phyloP scores from a whole-genome alignment of 2,797 vertebrate genomes.

The Melanotaenia maccullochi region DNA sequence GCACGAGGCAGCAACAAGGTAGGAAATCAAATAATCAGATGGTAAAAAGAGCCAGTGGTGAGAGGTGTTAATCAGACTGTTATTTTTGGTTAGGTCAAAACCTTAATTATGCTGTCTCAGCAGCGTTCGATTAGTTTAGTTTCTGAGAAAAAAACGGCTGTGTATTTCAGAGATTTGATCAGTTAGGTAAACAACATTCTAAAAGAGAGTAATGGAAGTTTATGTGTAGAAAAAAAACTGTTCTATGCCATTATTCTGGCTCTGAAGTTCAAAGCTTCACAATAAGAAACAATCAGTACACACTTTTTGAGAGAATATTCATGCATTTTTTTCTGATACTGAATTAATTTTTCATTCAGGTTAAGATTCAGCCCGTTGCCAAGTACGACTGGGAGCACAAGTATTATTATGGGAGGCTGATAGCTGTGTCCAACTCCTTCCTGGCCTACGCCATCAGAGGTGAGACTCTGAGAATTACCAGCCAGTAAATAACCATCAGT shows the following conservation, averaged over 20 bases:
- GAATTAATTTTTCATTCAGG: constrained; percentile 80
- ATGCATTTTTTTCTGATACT: not conserved
- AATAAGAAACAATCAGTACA: not conserved
- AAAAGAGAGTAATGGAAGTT: too few relatives aligned
- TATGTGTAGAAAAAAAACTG: not conserved
- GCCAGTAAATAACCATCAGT: not conserved
- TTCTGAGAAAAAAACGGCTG: not conserved
- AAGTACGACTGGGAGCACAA: constrained; percentile 99
- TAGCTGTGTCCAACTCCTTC: constrained; percentile 96
- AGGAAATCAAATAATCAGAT: not conserved
- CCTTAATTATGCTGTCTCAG: constrained; percentile 1
- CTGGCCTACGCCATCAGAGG: constrained; percentile 97
- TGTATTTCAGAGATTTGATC: not conserved
- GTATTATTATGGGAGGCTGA: constrained; percentile 96
- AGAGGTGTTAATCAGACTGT: not conserved
- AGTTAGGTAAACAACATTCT: not conserved
- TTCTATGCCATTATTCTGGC: not conserved
- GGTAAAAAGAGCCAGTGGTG: not conserved
- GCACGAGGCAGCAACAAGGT: constrained; percentile 98
- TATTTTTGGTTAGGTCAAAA: too few relatives aligned
- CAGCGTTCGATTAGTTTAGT: not conserved
- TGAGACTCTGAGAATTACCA: constrained; percentile 66
- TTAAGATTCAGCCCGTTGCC: constrained; percentile 98
- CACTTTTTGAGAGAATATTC: not conserved
- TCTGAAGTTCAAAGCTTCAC: too few relatives aligned